Conservation (phyloP, 2,888 invertebrate genomes). For the Pollenia angustigena region DNA sequence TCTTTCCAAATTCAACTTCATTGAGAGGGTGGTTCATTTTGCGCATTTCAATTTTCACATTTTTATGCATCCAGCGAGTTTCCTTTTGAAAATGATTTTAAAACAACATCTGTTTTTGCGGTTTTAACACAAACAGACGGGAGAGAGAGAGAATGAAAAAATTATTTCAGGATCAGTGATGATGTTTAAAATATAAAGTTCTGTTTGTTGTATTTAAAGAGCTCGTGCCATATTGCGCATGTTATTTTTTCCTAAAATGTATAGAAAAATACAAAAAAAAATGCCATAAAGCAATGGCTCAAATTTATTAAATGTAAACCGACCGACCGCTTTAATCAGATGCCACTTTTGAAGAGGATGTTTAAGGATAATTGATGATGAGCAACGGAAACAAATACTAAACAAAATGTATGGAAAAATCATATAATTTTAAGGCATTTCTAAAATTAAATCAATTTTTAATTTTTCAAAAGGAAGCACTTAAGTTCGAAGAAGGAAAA, state of each 20-base stretch:
- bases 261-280: constrained; percentile 13
- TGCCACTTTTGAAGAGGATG: neutral
- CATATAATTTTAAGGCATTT: constrained; percentile 14
- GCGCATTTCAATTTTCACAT: constrained; percentile 67
- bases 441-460: constrained; percentile 7
- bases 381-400: constrained; percentile 18
- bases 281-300: neutral
- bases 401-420: constrained; percentile 8
- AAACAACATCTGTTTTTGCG: constrained; percentile 64
- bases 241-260: constrained; percentile 43
- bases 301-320: neutral
- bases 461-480: neutral
- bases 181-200: neutral
- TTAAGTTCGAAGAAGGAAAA: neutral
- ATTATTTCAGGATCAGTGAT: constrained; percentile 30
- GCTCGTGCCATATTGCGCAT: constrained; percentile 74
- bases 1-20: neutral
- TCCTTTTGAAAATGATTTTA: constrained; percentile 31
- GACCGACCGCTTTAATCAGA: neutral
- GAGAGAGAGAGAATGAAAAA: neutral
- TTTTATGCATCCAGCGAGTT: constrained; percentile 33
- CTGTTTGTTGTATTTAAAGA: constrained; percentile 50
- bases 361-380: constrained; percentile 61
- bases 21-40: constrained; percentile 60
- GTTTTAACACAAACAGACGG: constrained; percentile 40